A percentile compares a stretch with the other conserved stretches of the same genome.
phyloP scores from a whole-genome alignment of 2,113 vertebrate species.

The Sphaerodactylus townsendi region DNA sequence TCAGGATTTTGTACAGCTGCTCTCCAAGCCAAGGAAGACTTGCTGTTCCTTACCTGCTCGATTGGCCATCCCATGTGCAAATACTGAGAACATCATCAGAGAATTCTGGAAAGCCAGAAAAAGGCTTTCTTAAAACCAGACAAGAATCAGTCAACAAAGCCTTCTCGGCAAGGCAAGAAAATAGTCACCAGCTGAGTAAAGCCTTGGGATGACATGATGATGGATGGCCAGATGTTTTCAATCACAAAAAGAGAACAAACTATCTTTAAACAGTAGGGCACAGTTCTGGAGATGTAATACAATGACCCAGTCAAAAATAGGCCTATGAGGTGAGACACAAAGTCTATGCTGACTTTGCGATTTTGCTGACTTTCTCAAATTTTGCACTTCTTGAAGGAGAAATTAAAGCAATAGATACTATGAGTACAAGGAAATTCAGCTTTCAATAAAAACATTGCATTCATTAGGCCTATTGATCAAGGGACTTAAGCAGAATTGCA shows the following conservation, averaged over 20 bases:
- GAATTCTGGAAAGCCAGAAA: constrained; percentile 32
- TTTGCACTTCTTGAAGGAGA: neutral
- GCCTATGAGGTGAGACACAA: neutral
- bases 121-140: constrained; percentile 35
- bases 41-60: constrained; percentile 4
- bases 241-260: constrained; percentile 23
- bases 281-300: constrained; percentile 32
- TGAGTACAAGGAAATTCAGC: neutral
- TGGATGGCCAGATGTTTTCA: constrained; percentile 47
- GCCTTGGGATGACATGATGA: constrained; percentile 52
- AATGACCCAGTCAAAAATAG: neutral
- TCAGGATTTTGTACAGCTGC: neutral
- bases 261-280: constrained; percentile 25
- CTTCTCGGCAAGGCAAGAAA: constrained; percentile 47
- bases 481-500: neutral
- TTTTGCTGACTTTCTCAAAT: neutral
- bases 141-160: constrained; percentile 23
- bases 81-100: neutral
- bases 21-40: neutral
- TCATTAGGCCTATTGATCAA: neutral
- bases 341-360: neutral
- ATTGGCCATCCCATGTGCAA: neutral
- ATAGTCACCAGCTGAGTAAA: constrained; percentile 60
- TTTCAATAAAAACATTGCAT: neutral
- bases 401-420: neutral